Percentiles rank a stretch among this genome's conserved stretches.
These are phyloP conservation scores for Lagocephalus sceleratus DNA, from an alignment of 2,797 vertebrate genomes.

Conservation along the genomic window DNA sequence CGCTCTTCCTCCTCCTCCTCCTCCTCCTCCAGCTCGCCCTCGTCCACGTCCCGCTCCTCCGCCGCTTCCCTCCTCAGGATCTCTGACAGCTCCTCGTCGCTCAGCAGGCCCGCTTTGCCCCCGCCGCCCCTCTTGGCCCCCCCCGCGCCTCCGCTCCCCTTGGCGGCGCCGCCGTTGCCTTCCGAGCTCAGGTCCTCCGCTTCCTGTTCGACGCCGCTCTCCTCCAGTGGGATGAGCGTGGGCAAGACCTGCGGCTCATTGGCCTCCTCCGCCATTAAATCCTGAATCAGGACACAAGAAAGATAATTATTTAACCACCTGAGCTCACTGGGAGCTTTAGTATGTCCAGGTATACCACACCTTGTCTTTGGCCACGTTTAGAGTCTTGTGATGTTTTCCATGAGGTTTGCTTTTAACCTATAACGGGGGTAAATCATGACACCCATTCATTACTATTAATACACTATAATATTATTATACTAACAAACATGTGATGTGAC, in stretches of 20 bases:
- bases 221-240: conserved; percentile 61
- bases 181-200: conserved; percentile 64
- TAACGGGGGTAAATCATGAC: conserved; percentile 1
- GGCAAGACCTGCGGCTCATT: conserved; percentile 54
- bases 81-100: conserved; percentile 65
- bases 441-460: conserved; percentile 1
- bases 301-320: neutral
- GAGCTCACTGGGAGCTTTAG: neutral
- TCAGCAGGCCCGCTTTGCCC: conserved; percentile 64
- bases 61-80: conserved; percentile 60
- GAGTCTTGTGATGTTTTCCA: conserved; percentile 60
- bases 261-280: conserved; percentile 42
- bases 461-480: no score
- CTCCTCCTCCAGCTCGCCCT: conserved; percentile 43
- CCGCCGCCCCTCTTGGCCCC: conserved; percentile 34
- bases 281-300: conserved; percentile 43
- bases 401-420: conserved; percentile 71
- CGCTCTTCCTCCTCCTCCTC: conserved; percentile 14
- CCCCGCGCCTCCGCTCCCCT: conserved; percentile 22
- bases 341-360: conserved; percentile 61
- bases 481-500: no score
- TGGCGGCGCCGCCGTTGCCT: conserved; percentile 42
- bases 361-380: conserved; percentile 58
- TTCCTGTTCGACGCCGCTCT: conserved; percentile 60
- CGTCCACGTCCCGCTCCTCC: conserved; percentile 47